Evolutionary conservation across 2,797 vertebrate species (phyloP).

Genomic region (Chelidonichthys spinosus): DNA sequence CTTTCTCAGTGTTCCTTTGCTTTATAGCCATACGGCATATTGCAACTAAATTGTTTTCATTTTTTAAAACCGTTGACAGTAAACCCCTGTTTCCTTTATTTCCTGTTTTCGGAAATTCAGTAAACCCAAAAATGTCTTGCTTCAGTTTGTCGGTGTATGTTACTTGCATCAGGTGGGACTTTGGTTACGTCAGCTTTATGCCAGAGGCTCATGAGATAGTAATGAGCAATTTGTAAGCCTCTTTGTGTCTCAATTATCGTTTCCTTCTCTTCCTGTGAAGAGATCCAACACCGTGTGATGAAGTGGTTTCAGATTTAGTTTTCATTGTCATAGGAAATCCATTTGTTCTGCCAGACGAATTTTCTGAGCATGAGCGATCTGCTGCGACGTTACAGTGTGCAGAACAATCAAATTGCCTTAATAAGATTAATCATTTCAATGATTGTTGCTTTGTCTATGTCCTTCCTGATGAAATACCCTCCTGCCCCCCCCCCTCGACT

Average conservation of each 20-base stretch:
- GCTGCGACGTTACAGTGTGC: conserved; percentile 22
- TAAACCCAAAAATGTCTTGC: conserved; percentile 3
- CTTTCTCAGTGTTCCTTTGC: neutral
- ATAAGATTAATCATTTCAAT: conserved; percentile 58
- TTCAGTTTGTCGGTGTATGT: conserved; percentile 9
- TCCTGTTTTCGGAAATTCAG: neutral
- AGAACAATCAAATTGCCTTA: conserved; percentile 51
- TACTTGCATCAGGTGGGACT: conserved; percentile 31
- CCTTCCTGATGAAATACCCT: conserved; percentile 50
- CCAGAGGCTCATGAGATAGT: conserved; percentile 53
- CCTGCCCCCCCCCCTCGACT: conserved; percentile 7
- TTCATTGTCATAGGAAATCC: conserved; percentile 55
- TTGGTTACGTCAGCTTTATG: conserved; percentile 44
- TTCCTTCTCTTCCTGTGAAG: conserved; percentile 41
- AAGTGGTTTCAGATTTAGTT: conserved; percentile 45
- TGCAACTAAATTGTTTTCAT: neutral
- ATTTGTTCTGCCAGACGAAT: conserved; percentile 40
- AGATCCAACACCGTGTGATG: conserved; percentile 35
- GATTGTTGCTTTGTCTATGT: conserved; percentile 36
- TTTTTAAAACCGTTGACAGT: neutral
- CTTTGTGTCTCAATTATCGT: conserved; percentile 56
- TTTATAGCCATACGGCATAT: neutral
- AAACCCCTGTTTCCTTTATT: neutral
- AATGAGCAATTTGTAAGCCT: conserved; percentile 52
- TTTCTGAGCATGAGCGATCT: conserved; percentile 32